Percentiles rank a stretch among this genome's conserved stretches.
phyloP scores from a whole-genome alignment of 1,140 invertebrate species.

The Neotoxoptera formosana region DNA sequence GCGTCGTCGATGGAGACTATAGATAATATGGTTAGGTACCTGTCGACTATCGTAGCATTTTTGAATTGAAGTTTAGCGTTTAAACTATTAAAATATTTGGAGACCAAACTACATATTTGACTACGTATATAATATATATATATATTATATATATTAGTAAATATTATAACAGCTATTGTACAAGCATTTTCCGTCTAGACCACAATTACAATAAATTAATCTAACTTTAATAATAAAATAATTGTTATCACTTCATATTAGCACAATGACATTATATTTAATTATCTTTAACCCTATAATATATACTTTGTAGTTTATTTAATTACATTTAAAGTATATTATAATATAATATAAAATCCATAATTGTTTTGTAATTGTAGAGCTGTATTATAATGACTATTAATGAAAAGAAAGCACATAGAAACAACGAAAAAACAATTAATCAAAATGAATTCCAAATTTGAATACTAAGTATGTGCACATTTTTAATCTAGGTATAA shows the following conservation, averaged over 20 bases:
- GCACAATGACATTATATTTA: background rate
- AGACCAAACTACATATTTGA: background rate
- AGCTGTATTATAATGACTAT: background rate
- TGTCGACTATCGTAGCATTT: background rate
- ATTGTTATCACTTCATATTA: background rate
- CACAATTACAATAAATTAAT: slow-evolving; percentile 1
- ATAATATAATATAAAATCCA: background rate
- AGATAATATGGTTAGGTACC: background rate
- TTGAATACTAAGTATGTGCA: background rate
- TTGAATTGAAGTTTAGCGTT: background rate
- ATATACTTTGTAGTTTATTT: background rate
- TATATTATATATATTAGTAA: background rate
- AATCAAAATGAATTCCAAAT: background rate
- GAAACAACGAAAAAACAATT: background rate
- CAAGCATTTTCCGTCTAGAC: background rate
- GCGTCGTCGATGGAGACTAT: background rate
- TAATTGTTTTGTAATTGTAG: background rate
- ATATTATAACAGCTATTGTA: background rate
- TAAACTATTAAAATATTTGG: background rate
- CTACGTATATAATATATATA: background rate
- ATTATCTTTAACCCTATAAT: background rate
- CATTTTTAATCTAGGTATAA: background rate
- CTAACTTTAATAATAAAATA: slow-evolving; percentile 11
- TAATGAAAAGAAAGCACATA: background rate
- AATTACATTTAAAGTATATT: background rate